Conservation (phyloP, 2,888 invertebrate genomes). For the Clepsis dumicolana region DNA sequence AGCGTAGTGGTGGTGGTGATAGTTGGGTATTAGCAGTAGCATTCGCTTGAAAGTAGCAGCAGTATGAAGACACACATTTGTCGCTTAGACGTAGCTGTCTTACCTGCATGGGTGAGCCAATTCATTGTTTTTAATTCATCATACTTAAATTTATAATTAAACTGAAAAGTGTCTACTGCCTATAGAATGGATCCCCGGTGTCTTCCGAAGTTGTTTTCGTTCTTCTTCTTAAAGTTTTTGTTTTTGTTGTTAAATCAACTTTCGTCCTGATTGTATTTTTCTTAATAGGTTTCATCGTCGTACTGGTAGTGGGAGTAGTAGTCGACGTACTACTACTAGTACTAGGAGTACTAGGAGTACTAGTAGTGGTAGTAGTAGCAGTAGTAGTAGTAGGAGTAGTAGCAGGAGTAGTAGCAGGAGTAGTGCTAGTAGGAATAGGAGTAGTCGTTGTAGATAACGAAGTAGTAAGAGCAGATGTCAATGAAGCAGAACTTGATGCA, state of each 20-base stretch:
- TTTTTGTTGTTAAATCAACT: not conserved
- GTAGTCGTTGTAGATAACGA: not conserved
- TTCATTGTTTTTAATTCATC: too few relatives aligned
- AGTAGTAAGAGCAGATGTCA: not conserved
- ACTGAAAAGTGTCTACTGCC: not conserved
- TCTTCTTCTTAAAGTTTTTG: not conserved
- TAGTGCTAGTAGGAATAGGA: not conserved
- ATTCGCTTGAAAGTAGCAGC: too few relatives aligned
- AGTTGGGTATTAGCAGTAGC: too few relatives aligned
- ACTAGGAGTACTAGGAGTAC: slow-evolving; percentile 1
- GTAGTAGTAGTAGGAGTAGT: not conserved
- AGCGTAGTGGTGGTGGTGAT: too few relatives aligned
- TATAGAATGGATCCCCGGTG: slow-evolving; percentile 1
- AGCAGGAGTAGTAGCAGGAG: not conserved
- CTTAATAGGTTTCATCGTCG: not conserved
- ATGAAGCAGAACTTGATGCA: slow-evolving; percentile 2
- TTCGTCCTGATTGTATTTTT: not conserved
- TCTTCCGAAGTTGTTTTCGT: not conserved
- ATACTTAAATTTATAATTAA: not conserved
- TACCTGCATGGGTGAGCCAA: too few relatives aligned
- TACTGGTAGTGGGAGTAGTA: not conserved
- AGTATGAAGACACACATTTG: too few relatives aligned
- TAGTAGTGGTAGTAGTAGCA: not conserved
- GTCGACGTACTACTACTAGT: not conserved
- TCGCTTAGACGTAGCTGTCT: too few relatives aligned